Conservation (phyloP, 2,113 vertebrate species). For the Toxostoma redivivum region DNA sequence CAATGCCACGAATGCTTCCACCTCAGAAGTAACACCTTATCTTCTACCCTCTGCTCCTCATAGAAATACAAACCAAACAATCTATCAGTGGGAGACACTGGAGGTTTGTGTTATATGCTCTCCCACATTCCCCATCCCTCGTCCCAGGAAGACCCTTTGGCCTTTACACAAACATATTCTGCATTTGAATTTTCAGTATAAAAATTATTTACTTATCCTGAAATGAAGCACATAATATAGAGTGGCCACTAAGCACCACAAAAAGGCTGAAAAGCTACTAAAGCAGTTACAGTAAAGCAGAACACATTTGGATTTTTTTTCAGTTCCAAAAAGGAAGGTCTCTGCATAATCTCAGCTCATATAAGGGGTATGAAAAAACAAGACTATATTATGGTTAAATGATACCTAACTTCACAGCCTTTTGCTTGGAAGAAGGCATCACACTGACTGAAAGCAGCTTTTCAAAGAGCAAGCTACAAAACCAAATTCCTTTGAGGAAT, state of each 20-base stretch:
- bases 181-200: neutral
- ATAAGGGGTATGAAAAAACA: neutral
- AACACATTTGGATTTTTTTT: neutral
- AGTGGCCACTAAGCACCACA: neutral
- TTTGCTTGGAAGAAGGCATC: neutral
- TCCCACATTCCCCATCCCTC: neutral
- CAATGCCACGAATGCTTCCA: neutral
- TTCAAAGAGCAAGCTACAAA: neutral
- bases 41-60: rapidly evolving
- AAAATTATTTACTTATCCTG: neutral
- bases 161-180: neutral
- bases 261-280: neutral
- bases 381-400: neutral
- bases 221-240: neutral
- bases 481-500: conserved; percentile 43
- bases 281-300: neutral
- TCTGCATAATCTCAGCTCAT: neutral
- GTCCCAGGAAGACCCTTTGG: neutral
- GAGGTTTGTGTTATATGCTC: neutral
- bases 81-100: neutral
- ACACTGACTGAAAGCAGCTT: neutral
- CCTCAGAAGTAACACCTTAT: neutral
- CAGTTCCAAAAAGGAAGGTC: neutral
- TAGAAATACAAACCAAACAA: neutral
- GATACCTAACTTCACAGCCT: neutral